Evolutionary conservation across 2,113 vertebrate genomes (phyloP).

Genomic region (Spizaetus ornatus): DNA sequence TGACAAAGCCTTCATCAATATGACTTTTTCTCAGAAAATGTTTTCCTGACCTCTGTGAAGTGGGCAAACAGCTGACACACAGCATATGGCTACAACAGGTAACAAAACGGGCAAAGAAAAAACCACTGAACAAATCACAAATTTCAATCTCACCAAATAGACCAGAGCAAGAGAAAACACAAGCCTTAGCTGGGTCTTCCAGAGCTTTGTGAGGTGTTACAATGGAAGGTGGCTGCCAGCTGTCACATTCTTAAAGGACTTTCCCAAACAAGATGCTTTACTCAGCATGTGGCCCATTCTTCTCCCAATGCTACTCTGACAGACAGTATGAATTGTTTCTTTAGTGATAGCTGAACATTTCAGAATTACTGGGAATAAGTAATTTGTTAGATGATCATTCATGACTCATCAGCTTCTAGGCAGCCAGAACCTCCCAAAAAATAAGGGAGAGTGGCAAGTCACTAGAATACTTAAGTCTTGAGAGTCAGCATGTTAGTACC

Average conservation of each 20-base stretch:
- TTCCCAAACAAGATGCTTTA: background rate
- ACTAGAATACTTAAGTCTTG: background rate
- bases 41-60: background rate
- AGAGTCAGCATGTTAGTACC: background rate
- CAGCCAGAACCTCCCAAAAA: background rate
- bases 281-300: background rate
- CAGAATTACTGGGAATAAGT: background rate
- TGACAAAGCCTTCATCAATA: too few relatives aligned
- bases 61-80: background rate
- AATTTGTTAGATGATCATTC: background rate
- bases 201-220: background rate
- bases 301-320: background rate
- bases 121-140: background rate
- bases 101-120: background rate
- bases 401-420: background rate
- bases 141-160: background rate
- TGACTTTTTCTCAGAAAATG: background rate
- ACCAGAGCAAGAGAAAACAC: background rate
- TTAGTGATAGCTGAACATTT: background rate
- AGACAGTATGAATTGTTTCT: background rate
- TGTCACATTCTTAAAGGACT: background rate
- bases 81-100: background rate
- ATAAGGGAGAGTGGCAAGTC: background rate
- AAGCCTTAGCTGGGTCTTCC: background rate
- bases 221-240: background rate